phyloP scores from a whole-genome alignment of 2,888 invertebrate genomes.

The Dolichomitus sp. region DNA sequence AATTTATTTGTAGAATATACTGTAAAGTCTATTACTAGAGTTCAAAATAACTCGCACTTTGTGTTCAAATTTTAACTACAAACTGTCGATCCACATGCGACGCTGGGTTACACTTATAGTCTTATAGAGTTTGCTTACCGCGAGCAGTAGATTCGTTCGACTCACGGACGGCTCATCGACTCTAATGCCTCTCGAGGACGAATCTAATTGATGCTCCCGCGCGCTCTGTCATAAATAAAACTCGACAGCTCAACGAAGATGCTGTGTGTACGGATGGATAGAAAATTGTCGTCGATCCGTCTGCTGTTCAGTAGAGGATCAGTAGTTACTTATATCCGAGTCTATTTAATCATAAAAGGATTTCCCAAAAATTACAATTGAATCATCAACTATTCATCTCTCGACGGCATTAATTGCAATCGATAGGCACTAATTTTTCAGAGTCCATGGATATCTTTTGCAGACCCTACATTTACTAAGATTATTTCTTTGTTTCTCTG shows the following conservation, averaged over 20 bases:
- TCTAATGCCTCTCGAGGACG: constrained; percentile 80
- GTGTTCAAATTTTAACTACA: neutral
- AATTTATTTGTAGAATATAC: neutral
- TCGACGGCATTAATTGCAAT: neutral
- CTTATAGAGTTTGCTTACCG: constrained; percentile 22
- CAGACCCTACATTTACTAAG: neutral
- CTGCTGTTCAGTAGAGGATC: constrained; percentile 32
- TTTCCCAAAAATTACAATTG: neutral
- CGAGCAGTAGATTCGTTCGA: constrained; percentile 54
- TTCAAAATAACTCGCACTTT: neutral
- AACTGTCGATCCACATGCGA: neutral
- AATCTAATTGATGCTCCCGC: constrained; percentile 75
- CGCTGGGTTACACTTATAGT: neutral
- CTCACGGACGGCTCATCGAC: constrained; percentile 72
- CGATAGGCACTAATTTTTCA: neutral
- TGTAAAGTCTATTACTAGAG: neutral
- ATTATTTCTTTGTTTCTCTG: constrained; percentile 34
- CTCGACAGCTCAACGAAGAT: constrained; percentile 58
- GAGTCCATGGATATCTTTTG: neutral
- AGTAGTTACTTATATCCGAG: constrained; percentile 47
- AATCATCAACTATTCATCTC: neutral
- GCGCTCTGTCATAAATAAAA: constrained; percentile 76
- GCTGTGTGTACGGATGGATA: constrained; percentile 63
- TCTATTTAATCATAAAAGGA: neutral
- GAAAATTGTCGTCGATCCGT: constrained; percentile 37